phyloP scores from a whole-genome alignment of 2,113 vertebrate species.

The Scomber colias region DNA sequence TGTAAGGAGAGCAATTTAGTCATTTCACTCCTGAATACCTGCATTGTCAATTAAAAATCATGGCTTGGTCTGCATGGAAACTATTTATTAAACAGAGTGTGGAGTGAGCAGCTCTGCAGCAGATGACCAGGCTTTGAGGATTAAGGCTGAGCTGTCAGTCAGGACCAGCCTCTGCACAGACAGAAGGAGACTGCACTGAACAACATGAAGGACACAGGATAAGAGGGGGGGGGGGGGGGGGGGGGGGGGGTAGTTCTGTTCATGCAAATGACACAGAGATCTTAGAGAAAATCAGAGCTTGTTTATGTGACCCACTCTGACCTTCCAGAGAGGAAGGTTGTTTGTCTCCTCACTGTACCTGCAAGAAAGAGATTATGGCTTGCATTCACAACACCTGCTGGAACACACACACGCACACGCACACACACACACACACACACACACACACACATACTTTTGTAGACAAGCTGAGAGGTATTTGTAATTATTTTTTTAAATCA shows the following conservation, averaged over 20 bases:
- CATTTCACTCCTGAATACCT: too few species aligned
- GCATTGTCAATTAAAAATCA: too few species aligned
- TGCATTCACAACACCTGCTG: neutral
- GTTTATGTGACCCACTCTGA: conserved; percentile 34
- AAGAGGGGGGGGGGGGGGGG: neutral
- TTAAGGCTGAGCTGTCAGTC: too few species aligned
- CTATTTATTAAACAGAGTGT: too few species aligned
- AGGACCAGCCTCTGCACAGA: neutral
- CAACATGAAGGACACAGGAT: neutral
- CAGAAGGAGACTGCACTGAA: neutral
- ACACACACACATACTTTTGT: neutral
- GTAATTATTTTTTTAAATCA: too few species aligned
- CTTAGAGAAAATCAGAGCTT: conserved; percentile 23
- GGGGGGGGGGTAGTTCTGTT: conserved; percentile 1
- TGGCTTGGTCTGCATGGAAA: too few species aligned
- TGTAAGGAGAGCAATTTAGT: too few species aligned
- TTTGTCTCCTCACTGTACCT: conserved; percentile 19
- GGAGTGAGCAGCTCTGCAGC: too few species aligned
- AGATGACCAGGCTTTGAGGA: too few species aligned
- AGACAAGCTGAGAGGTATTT: neutral
- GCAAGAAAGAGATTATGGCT: conserved; percentile 9
- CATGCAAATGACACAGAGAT: conserved; percentile 36
- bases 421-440: too few species aligned
- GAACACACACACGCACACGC: too few species aligned
- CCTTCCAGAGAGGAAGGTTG: conserved; percentile 7